Conservation (phyloP, 35 echinoderm and acorn worm genomes). For the Ophioderma brevispina region DNA sequence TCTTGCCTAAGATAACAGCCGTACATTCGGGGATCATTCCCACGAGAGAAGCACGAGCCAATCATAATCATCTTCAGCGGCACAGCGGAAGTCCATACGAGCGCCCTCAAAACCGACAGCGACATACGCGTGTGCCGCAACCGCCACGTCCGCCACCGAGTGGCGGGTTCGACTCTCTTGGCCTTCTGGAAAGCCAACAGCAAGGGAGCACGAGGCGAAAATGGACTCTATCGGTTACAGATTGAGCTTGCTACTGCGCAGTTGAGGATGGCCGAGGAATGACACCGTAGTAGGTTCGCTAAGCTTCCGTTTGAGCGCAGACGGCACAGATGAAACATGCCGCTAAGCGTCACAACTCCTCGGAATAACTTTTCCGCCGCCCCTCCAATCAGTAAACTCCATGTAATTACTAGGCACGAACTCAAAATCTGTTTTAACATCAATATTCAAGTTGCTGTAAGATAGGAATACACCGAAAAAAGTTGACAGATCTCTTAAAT, state of each 20-base stretch:
- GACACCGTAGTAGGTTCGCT: neutral
- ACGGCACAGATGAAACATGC: neutral
- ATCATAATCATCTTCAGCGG: neutral
- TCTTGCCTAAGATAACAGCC: neutral
- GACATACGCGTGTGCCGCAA: neutral
- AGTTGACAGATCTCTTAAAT: too few relatives aligned
- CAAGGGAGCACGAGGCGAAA: slow-evolving; percentile 4
- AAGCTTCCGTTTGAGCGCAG: neutral
- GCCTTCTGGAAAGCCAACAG: neutral
- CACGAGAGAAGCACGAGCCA: neutral
- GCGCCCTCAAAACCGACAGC: neutral
- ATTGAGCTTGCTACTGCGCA: neutral
- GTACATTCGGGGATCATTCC: neutral
- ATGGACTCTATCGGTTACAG: neutral
- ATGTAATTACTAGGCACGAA: too few relatives aligned
- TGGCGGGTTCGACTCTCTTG: neutral
- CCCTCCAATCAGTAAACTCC: too few relatives aligned
- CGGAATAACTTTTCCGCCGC: too few relatives aligned
- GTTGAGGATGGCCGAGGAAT: neutral
- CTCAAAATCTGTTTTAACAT: too few relatives aligned
- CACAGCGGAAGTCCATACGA: neutral
- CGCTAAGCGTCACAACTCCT: neutral
- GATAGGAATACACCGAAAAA: too few relatives aligned
- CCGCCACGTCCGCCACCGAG: neutral
- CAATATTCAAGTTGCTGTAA: too few relatives aligned